Percentiles rank a stretch among this genome's conserved stretches.
Evolutionary conservation across 2,888 invertebrate genomes (phyloP).

Genomic region (Stomorhina lunata): DNA sequence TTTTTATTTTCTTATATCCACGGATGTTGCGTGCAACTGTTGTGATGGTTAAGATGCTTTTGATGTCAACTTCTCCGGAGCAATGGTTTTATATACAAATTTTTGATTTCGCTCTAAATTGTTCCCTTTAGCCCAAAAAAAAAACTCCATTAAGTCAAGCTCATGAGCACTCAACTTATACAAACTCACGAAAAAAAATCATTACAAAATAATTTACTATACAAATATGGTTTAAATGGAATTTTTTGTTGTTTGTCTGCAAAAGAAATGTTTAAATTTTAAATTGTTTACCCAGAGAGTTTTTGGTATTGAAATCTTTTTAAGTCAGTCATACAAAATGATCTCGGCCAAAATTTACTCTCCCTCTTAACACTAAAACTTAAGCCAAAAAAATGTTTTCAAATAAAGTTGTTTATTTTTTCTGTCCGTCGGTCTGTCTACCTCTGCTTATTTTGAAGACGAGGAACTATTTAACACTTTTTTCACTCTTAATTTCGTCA

Average conservation of each 20-base stretch:
- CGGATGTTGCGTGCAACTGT: constrained; percentile 73
- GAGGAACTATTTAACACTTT: constrained; percentile 57
- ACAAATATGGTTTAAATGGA: constrained; percentile 50
- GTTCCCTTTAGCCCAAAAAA: constrained; percentile 1
- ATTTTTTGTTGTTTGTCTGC: constrained; percentile 6
- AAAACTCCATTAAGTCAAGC: constrained; percentile 31
- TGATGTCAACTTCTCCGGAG: constrained; percentile 77
- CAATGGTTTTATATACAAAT: constrained; percentile 78
- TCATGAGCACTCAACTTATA: not conserved
- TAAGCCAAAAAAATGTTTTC: not conserved
- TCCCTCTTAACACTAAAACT: constrained; percentile 13
- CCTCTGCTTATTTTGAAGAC: constrained; percentile 13
- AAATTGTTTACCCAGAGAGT: constrained; percentile 48
- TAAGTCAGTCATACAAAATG: constrained; percentile 24
- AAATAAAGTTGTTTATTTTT: constrained; percentile 39
- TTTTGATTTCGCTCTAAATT: constrained; percentile 44
- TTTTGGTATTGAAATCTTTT: constrained; percentile 26
- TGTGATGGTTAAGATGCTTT: constrained; percentile 78
- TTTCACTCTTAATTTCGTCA: constrained; percentile 33
- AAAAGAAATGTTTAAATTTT: constrained; percentile 42
- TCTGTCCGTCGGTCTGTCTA: no score
- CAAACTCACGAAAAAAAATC: constrained; percentile 51
- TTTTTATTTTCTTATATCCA: constrained; percentile 64
- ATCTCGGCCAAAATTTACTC: constrained; percentile 40
- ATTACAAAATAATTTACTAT: constrained; percentile 75